Base-by-base conservation (phyloP, 2,797 vertebrate genomes). In the Coccyzus lansbergi region DNA sequence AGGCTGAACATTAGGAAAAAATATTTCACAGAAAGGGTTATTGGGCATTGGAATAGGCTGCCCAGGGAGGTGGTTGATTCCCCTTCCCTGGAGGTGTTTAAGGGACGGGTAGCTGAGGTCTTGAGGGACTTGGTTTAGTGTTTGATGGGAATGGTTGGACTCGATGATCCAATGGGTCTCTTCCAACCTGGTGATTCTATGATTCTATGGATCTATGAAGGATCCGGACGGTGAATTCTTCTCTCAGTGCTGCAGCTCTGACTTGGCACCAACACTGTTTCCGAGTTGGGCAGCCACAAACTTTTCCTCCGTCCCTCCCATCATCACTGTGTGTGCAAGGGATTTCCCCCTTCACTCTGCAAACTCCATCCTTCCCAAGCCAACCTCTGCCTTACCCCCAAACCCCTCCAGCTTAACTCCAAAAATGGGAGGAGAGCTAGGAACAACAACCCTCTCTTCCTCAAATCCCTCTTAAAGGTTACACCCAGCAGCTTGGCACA, bases 281-380 rank as follows among this genome's bases (percentile, higher is more conserved):
- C 44, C 6, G 7, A n/a, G 25, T 4, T 12, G 28, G 25, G 60
- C 55, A 63, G 18, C 65, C 42, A 26, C 44, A 16, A 48, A 42
- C 19, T 53, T 68, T 16, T 44, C 65, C 71, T 15, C 34, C 12
- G 14, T 34, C 46, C 34, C 40, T 34, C 22, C 33, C 33, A 18
- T 10, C 17, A 18, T 10, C 17, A 1, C 33, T 3, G 4, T 0
- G 0, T 3, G 44, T 24, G 1, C 0, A 1, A 17, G 46, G n/a
- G 52, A 6, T 31, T 48, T 33, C 25, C 42, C 53, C 25, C 9
- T 36, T 29, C 34, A 2, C 4, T 34, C 75, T 36, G 38, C 31
- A 52, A 46, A 48, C 36, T 33, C 33, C 63, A 15, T 10, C 33
- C 4, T 33, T 51, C 7, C 15, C 22, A 28, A 26, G 9, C 53